phyloP scores from a whole-genome alignment of 53 echinoderm and acorn worm genomes.

The Mesocentrotus franciscanus region DNA sequence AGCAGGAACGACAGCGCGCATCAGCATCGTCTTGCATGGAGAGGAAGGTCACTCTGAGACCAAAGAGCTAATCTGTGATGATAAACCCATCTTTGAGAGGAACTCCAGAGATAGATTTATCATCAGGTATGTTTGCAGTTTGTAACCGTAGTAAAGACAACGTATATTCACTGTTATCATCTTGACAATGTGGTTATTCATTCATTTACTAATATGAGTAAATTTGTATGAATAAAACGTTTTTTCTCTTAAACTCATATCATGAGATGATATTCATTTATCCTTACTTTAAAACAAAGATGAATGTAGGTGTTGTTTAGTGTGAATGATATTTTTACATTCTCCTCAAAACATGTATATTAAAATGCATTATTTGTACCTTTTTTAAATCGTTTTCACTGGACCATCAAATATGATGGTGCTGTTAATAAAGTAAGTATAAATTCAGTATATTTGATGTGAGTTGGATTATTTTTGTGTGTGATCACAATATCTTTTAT shows the following conservation, averaged over 20 bases:
- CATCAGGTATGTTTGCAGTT: conserved; percentile 70
- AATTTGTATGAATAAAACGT: too few relatives aligned
- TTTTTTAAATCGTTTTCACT: background rate
- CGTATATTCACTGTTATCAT: background rate
- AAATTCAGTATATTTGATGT: background rate
- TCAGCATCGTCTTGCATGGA: conserved; percentile 92
- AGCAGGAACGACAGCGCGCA: conserved; percentile 87
- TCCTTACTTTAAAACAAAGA: too few relatives aligned
- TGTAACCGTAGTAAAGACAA: background rate
- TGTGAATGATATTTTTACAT: too few relatives aligned
- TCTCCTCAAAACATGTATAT: background rate
- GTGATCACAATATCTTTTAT: background rate
- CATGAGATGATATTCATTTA: too few relatives aligned
- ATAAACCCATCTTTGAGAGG: conserved; percentile 90
- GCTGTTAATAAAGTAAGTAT: background rate
- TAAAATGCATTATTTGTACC: background rate
- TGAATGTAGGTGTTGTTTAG: too few relatives aligned
- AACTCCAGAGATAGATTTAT: conserved; percentile 96
- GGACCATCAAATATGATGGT: background rate
- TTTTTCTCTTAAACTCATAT: too few relatives aligned
- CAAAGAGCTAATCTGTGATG: conserved; percentile 87
- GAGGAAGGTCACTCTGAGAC: conserved; percentile 95
- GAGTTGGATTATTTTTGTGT: background rate
- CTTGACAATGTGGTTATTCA: too few relatives aligned
- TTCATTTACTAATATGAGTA: too few relatives aligned